phyloP scores from a whole-genome alignment of 2,797 vertebrate genomes.

The Helarctos malayanus region DNA sequence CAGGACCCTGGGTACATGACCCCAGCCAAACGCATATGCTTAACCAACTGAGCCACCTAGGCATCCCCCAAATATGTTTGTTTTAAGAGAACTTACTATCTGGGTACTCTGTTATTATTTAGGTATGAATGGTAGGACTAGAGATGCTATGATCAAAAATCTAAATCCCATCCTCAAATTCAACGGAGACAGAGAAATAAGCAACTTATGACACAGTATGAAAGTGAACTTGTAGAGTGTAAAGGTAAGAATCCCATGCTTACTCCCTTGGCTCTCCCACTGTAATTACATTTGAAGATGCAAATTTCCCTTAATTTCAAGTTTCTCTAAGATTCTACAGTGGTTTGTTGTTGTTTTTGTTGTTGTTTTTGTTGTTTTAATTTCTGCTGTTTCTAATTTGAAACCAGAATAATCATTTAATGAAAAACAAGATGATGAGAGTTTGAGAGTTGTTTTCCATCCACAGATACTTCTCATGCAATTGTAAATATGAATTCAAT shows the following conservation, averaged over 20 bases:
- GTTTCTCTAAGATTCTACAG: conserved; percentile 54
- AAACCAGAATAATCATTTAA: conserved; percentile 64
- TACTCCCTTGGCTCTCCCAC: not conserved
- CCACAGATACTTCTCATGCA: conserved; percentile 67
- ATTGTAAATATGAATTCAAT: conserved; percentile 73
- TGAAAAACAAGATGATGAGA: conserved; percentile 75
- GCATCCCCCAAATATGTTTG: not conserved
- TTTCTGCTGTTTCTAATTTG: conserved; percentile 69
- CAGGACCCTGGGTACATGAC: too few species aligned
- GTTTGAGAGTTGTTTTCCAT: conserved; percentile 61
- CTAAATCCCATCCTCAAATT: conserved; percentile 48
- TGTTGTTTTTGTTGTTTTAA: not conserved
- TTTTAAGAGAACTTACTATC: conserved; percentile 60
- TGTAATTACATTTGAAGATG: not conserved
- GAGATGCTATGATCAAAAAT: not conserved
- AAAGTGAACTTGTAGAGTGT: not conserved
- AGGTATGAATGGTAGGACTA: not conserved
- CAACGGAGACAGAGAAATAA: not conserved
- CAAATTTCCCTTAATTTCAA: conserved; percentile 57
- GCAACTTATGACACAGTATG: not conserved
- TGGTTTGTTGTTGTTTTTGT: not conserved
- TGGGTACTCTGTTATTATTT: conserved; percentile 44
- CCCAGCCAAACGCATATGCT: not conserved
- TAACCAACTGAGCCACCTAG: not conserved
- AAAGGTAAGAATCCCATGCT: not conserved